Base-by-base conservation (phyloP, 1,140 invertebrate genomes). In the Drosophila lowei region DNA sequence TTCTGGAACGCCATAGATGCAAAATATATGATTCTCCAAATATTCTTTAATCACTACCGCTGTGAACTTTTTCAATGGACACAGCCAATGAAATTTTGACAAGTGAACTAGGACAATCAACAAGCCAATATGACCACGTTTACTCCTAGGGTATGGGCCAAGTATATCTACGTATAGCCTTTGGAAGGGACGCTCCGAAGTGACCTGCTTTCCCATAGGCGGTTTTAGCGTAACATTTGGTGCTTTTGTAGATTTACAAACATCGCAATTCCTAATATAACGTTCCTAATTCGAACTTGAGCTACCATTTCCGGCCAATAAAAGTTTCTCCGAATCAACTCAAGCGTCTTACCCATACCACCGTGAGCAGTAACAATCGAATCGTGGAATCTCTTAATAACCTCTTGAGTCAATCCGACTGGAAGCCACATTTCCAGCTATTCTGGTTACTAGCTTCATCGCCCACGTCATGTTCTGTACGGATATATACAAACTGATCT, bases 341-440 rank as follows among this genome's bases (percentile, higher is more conserved):
- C n/a, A n/a, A n/a, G n/a, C n/a, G n/a, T n/a, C n/a, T n/a, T n/a
- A n/a, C n/a, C n/a, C n/a, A n/a, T n/a, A n/a, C n/a, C n/a, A n/a
- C n/a, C n/a, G n/a, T n/a, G n/a, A n/a, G n/a, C n/a, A n/a, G n/a
- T n/a, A n/a, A n/a, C n/a, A n/a, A n/a, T n/a, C n/a, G n/a, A 23
- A 2, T 23, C 49, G n/a, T 52, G 50, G 2, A 28, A 23, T 30
- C 41, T 11, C 2, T 30, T 13, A 30, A 56, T 25, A 1, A 46
- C 42, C 0, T 15, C 6, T 1, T 13, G 23, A 3, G 41, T 18
- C 7, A 56, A 15, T 2, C 5, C n/a, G 9, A 30, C 16, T 0
- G 42, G 54, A 44, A 46, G 44, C 54, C 54, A 56, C 5, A 56
- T 23, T 56, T 56, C 54, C 54, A 56, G 4, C 3, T 13, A 16